Conservation (phyloP, 1,140 invertebrate species). For the Cepaea nemoralis region DNA sequence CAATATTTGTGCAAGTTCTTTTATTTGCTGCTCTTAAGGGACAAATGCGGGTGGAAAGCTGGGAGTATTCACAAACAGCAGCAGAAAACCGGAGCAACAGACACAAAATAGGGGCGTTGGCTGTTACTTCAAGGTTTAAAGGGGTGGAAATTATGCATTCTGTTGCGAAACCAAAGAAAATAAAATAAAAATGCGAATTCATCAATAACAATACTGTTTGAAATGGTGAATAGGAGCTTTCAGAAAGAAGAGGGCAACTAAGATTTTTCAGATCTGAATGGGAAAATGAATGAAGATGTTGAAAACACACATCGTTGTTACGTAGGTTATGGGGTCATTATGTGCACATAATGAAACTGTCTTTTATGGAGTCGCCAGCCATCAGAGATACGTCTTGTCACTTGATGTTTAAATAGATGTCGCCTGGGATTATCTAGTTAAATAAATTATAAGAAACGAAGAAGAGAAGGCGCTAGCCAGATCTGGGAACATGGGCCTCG, state of each 20-base stretch:
- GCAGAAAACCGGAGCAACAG: conserved; percentile 3
- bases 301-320: background rate
- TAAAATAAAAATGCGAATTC: background rate
- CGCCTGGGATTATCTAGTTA: background rate
- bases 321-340: background rate
- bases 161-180: background rate
- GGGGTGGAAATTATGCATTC: background rate
- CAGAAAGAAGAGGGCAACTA: background rate
- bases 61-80: background rate
- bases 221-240: background rate
- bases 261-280: background rate
- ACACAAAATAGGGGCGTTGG: background rate
- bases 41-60: background rate
- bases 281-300: background rate
- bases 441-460: background rate
- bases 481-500: too few relatives aligned
- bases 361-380: background rate
- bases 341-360: background rate
- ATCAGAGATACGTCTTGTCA: background rate
- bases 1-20: background rate
- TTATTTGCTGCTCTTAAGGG: background rate
- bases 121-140: background rate
- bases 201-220: background rate
- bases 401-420: background rate
- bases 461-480: background rate